A percentile compares a stretch with the other conserved stretches of the same genome.
These are phyloP conservation scores for Drosophila bocki DNA, from an alignment of 1,140 invertebrate genomes.

Conservation along the genomic window DNA sequence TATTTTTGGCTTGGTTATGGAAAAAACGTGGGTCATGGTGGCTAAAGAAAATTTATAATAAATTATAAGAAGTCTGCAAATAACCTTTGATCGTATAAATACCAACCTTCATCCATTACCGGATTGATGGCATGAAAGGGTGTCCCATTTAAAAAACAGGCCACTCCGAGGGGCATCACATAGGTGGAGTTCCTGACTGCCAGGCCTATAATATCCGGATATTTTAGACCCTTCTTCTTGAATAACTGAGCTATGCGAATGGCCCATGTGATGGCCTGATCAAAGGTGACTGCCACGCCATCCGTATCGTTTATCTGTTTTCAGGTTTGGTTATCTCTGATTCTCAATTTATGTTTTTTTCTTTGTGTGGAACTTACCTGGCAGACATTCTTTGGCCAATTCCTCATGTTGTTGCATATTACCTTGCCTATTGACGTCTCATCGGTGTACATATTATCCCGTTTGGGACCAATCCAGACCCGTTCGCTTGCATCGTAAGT, in stretches of 20 bases:
- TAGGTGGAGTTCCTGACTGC: slow-evolving; percentile 66
- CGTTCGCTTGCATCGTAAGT: slow-evolving; percentile 4
- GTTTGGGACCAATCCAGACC: slow-evolving; percentile 57
- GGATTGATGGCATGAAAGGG: slow-evolving; percentile 71
- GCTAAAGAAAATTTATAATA: slow-evolving; percentile 18
- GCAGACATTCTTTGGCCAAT: slow-evolving; percentile 67
- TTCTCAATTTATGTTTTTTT: fast-evolving
- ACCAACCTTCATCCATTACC: slow-evolving; percentile 60
- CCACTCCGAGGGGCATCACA: slow-evolving; percentile 64
- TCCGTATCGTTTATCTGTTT: slow-evolving; percentile 62
- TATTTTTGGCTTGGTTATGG: slow-evolving; percentile 62
- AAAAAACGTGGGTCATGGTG: slow-evolving; percentile 58
- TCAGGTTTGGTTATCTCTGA: not conserved
- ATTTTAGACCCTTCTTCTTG: slow-evolving; percentile 46
- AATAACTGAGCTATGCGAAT: slow-evolving; percentile 70
- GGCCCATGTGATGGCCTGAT: slow-evolving; percentile 59
- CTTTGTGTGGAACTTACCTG: slow-evolving; percentile 36
- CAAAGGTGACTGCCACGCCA: slow-evolving; percentile 58
- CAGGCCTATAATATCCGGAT: slow-evolving; percentile 71
- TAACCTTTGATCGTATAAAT: not conserved
- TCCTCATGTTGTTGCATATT: slow-evolving; percentile 58
- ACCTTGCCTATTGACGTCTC: slow-evolving; percentile 53
- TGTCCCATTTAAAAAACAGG: slow-evolving; percentile 67
- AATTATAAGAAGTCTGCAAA: not conserved
- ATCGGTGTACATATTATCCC: slow-evolving; percentile 42